phyloP scores from a whole-genome alignment of 2,888 invertebrate genomes.

The Chymomyza amoena region DNA sequence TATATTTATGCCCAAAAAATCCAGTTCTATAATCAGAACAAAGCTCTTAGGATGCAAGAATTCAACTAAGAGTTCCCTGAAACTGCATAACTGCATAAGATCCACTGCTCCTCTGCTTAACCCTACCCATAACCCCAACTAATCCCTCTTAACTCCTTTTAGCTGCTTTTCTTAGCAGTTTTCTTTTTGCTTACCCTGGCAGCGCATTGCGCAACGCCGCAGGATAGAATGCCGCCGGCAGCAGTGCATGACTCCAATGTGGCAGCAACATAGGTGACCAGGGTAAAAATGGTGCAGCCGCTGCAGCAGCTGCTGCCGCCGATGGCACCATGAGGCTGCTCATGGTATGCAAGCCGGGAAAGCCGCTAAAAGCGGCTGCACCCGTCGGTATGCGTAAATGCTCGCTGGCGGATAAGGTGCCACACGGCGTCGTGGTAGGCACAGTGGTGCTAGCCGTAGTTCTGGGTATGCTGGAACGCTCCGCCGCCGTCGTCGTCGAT shows the following conservation, averaged over 20 bases:
- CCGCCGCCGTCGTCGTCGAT: slow-evolving; percentile 37
- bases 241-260: slow-evolving; percentile 86
- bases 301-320: slow-evolving; percentile 82
- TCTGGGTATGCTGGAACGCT: slow-evolving; percentile 3
- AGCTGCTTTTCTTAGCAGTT: too few species aligned
- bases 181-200: slow-evolving; percentile 83
- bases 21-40: too few species aligned
- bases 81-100: too few species aligned
- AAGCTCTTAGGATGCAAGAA: too few species aligned
- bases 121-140: too few species aligned
- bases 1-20: too few species aligned
- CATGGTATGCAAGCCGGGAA: slow-evolving; percentile 74
- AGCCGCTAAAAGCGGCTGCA: slow-evolving; percentile 75
- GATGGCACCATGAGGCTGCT: slow-evolving; percentile 77
- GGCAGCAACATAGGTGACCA: slow-evolving; percentile 86
- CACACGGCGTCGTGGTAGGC: slow-evolving; percentile 50
- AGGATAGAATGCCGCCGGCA: slow-evolving; percentile 85
- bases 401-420: slow-evolving; percentile 57
- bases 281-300: slow-evolving; percentile 85
- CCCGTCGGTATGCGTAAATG: slow-evolving; percentile 76
- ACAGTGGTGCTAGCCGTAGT: slow-evolving; percentile 66
- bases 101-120: too few species aligned
- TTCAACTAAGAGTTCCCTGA: too few species aligned
- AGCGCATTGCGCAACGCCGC: slow-evolving; percentile 86
- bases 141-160: too few species aligned